Evolutionary conservation across 2,888 invertebrate species (phyloP).

Genomic region (Caenorhabditis auriculariae): DNA sequence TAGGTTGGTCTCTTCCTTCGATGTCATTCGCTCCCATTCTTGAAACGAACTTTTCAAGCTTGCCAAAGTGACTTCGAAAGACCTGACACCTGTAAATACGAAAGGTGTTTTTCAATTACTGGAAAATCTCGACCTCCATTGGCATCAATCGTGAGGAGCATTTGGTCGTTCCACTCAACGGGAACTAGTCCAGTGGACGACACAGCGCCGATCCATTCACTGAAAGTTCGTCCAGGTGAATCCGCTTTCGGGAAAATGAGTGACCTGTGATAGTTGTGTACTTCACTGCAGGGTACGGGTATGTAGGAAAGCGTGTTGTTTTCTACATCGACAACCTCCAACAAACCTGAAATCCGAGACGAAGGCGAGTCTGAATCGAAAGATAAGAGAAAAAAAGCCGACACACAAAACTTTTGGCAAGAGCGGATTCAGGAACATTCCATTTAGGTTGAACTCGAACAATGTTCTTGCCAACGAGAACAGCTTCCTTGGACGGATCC

Average conservation of each 20-base stretch:
- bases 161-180: constrained; percentile 66
- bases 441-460: constrained; percentile 57
- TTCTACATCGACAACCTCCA: constrained; percentile 69
- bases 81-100: constrained; percentile 1
- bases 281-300: constrained; percentile 67
- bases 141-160: constrained; percentile 70
- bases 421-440: constrained; percentile 62
- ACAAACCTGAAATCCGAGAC: constrained; percentile 64
- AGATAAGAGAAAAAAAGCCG: not conserved
- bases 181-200: constrained; percentile 66
- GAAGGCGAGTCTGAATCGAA: constrained; percentile 33
- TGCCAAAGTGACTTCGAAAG: constrained; percentile 24
- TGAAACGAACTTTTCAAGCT: constrained; percentile 33
- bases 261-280: constrained; percentile 64
- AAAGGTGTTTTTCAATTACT: not conserved
- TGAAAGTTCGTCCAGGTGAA: not conserved
- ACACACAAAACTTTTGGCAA: constrained; percentile 52
- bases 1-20: constrained; percentile 22
- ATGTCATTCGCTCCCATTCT: constrained; percentile 47
- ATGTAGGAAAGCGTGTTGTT: constrained; percentile 68
- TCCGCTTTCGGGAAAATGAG: not conserved
- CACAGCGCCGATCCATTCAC: constrained; percentile 66
- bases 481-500: constrained; percentile 14
- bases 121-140: constrained; percentile 66
- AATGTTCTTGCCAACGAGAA: constrained; percentile 25